Percentiles rank a stretch among this genome's conserved stretches.
phyloP scores from a whole-genome alignment of 2,113 vertebrate genomes.

The Podarcis cretensis region DNA sequence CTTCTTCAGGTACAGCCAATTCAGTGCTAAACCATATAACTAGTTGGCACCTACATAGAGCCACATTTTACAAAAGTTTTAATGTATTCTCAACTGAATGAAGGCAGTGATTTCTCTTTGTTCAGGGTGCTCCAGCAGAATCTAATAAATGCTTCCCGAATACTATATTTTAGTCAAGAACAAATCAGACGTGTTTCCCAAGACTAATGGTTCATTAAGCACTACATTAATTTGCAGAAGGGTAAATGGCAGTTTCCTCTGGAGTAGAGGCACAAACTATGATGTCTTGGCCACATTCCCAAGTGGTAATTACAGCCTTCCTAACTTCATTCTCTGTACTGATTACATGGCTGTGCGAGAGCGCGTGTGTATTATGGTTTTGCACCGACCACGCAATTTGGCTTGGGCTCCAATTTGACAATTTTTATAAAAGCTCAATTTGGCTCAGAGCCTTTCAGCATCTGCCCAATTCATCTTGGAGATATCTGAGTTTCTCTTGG shows the following conservation, averaged over 20 bases:
- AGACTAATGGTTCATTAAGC: constrained; percentile 32
- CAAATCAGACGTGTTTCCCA: not conserved
- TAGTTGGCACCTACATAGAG: not conserved
- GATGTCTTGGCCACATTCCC: constrained; percentile 20
- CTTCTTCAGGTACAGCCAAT: not conserved
- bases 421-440: no score
- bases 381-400: no score
- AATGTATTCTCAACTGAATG: not conserved
- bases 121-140: not conserved
- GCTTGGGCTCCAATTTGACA: not conserved
- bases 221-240: constrained; percentile 25
- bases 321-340: not conserved
- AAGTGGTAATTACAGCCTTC: constrained; percentile 20
- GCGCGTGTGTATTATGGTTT: not conserved
- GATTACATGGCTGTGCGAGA: not conserved
- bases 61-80: not conserved
- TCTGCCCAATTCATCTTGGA: no score
- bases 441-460: no score
- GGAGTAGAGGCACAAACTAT: not conserved
- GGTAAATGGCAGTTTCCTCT: constrained; percentile 23
- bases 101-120: not conserved
- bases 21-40: not conserved
- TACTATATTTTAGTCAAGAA: constrained; percentile 11
- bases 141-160: not conserved
- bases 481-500: no score